Evolutionary conservation across 2,113 vertebrate species (phyloP).

Genomic region (Prietella phreatophila): DNA sequence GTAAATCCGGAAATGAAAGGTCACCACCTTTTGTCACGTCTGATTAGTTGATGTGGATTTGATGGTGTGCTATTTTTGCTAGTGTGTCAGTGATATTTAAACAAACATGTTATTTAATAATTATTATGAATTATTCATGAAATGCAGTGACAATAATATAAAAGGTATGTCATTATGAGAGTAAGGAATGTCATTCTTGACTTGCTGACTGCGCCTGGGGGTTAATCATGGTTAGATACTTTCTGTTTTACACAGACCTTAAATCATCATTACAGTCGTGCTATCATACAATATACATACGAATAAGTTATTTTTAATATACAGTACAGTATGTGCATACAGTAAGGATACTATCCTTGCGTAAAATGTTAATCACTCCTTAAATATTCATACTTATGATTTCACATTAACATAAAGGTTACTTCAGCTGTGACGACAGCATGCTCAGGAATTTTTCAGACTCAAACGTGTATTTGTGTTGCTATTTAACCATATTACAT

Average conservation of each 20-base stretch:
- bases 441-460: neutral
- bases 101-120: neutral
- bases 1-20: neutral
- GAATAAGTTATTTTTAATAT: neutral
- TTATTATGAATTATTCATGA: neutral
- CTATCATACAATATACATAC: neutral
- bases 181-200: neutral
- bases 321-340: neutral
- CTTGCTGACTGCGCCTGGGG: neutral
- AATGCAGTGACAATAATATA: neutral
- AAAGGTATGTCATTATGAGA: neutral
- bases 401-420: neutral
- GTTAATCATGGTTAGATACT: neutral
- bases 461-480: neutral
- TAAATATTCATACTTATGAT: neutral
- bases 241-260: neutral
- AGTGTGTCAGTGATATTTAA: neutral
- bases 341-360: neutral
- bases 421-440: neutral
- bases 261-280: neutral
- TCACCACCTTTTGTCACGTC: neutral
- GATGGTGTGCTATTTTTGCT: neutral
- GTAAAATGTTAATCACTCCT: neutral
- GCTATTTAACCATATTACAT: neutral
- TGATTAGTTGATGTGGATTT: neutral